These are phyloP conservation scores for Rhadina sibilatrix DNA, from an alignment of 2,113 vertebrate species.

Conservation along the genomic window DNA sequence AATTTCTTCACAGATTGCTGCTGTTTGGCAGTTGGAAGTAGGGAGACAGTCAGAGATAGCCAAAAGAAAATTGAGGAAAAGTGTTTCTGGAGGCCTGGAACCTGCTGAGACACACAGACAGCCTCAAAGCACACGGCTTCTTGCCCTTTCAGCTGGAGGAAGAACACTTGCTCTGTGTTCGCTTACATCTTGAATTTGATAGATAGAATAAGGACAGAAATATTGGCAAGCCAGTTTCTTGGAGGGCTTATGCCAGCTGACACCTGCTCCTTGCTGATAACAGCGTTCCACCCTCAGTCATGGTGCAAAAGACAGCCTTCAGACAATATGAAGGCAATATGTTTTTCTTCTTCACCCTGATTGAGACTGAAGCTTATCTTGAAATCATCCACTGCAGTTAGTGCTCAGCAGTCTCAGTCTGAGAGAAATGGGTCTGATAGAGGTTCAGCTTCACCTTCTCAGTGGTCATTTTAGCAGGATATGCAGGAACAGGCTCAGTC, in stretches of 20 bases:
- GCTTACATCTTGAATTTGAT: neutral
- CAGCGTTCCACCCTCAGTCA: neutral
- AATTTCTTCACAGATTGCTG: neutral
- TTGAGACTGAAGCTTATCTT: neutral
- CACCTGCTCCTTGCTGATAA: neutral
- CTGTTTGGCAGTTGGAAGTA: neutral
- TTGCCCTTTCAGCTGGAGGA: neutral
- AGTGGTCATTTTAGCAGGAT: neutral
- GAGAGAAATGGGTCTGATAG: neutral
- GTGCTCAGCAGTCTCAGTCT: neutral
- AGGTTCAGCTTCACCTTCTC: neutral
- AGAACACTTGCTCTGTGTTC: neutral
- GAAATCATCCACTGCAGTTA: neutral
- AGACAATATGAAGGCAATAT: neutral
- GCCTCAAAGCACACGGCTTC: neutral
- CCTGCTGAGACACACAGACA: neutral
- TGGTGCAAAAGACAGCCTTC: neutral
- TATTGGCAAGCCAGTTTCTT: neutral
- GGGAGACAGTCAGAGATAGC: neutral
- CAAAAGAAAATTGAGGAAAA: neutral
- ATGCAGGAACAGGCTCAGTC: neutral
- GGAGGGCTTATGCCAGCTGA: neutral
- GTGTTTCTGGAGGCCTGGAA: neutral
- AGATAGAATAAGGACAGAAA: neutral
- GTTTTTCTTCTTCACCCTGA: neutral